These are phyloP conservation scores for Merodon equestris DNA, from an alignment of 2,888 invertebrate genomes.

Conservation along the genomic window DNA sequence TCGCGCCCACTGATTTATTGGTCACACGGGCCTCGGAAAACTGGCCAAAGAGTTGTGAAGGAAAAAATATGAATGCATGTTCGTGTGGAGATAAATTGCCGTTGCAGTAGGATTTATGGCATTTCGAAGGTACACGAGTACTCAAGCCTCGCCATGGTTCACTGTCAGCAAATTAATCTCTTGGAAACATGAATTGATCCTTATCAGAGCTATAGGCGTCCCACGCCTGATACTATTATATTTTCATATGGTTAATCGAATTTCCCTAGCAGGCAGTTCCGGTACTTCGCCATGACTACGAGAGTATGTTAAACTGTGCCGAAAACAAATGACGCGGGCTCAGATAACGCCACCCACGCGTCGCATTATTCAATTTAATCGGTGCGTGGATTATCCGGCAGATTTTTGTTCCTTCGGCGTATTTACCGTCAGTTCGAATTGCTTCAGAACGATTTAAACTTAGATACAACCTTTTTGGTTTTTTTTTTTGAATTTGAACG, in stretches of 20 bases:
- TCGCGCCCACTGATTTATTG: slow-evolving; percentile 60
- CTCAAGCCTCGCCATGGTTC: slow-evolving; percentile 34
- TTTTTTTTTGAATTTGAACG: no score
- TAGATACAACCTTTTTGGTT: slow-evolving; percentile 22
- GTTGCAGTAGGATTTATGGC: slow-evolving; percentile 48
- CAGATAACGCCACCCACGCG: slow-evolving; percentile 61
- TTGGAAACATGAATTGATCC: slow-evolving; percentile 51
- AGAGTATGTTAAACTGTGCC: slow-evolving; percentile 40
- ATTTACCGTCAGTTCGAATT: neutral
- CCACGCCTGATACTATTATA: slow-evolving; percentile 5
- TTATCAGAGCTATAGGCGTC: slow-evolving; percentile 19
- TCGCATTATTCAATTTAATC: slow-evolving; percentile 65
- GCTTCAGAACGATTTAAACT: slow-evolving; percentile 5
- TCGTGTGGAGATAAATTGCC: slow-evolving; percentile 59
- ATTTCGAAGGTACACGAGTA: slow-evolving; percentile 37
- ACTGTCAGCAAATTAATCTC: slow-evolving; percentile 66
- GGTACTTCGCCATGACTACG: slow-evolving; percentile 30
- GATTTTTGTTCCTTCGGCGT: slow-evolving; percentile 12
- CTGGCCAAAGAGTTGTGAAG: slow-evolving; percentile 41
- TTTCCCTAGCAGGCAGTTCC: slow-evolving; percentile 36
- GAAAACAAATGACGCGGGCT: slow-evolving; percentile 48
- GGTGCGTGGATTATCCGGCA: slow-evolving; percentile 19
- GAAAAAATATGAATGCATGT: slow-evolving; percentile 37
- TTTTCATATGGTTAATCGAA: slow-evolving; percentile 42
- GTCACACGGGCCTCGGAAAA: slow-evolving; percentile 35